Base-by-base conservation (phyloP, 2,797 vertebrate genomes). In the Triplophysa yarkandensis region DNA sequence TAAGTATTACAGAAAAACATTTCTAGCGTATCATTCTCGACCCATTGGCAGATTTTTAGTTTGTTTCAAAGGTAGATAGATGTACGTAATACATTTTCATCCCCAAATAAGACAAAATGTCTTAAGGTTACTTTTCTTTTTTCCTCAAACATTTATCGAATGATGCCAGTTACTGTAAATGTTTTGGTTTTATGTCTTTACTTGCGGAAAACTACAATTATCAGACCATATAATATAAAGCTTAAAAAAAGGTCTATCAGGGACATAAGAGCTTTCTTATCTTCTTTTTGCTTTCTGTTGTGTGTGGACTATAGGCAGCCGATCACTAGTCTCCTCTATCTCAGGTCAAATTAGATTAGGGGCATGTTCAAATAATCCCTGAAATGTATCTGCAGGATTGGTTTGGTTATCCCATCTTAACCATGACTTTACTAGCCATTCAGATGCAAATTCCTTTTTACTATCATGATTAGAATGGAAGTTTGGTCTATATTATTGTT, bases 281-380 rank as follows among this genome's bases (percentile, higher is more conserved):
- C 17, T 44, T 44, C 2, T 17, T n/a, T n/a, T 17, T 17, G 27
- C 23, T 13, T 14, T 52, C 10, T 11, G 4, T 57, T 2, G 19
- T 36, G 17, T 28, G n/a, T 60, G 21, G 28, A 70, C 30, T 41
- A n/a, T 64, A 64, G 64, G 77, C 67, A 77, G 27, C 16, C 50
- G 46, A 71, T 43, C 27, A 34, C 68, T 63, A 68, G 64, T 79
- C 74, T 81, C 80, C 75, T 77, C 55, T 78, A 61, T 72, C 64
- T 64, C 46, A 19, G 65, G 72, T 75, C 64, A 77, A 79, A 81
- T 75, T 63, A 43, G 71, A 83, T 83, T 81, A 79, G 61, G 68
- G 64, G 23, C 71, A 81, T 57, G 48, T 68, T 77, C 57, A 80
- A 79, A 76, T 76, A 81, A 81, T 81, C 80, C 77, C 68, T 80